Base-by-base conservation (phyloP, 2,113 vertebrate genomes). In the Jacana jacana region DNA sequence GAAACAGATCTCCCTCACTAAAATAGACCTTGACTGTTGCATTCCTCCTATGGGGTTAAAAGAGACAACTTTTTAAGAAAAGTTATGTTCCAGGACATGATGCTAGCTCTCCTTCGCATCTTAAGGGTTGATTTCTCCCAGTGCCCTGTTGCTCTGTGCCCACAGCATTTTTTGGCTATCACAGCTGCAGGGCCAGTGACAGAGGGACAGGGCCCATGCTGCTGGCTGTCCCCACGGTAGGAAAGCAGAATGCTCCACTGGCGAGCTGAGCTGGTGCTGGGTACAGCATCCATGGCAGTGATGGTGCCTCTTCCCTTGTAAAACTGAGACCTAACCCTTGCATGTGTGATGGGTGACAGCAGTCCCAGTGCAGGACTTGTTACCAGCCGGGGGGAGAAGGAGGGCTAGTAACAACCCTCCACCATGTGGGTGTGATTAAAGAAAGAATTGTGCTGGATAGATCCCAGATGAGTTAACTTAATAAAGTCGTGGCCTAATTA, bases 391-490 rank as follows among this genome's bases (percentile, higher is more conserved):
- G 5, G 73, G 49, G 31, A 86, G 84, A 52, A 82, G 84, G 61
- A 89, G 73, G 66, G 71, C 81, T 95, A 33, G 77, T 93, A 78
- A 87, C 93, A 89, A 10, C 81, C 37, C 75, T 85, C 63, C 8
- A 6, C 82, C 94, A 95, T 85, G 75, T 96, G 96, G 96, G 40
- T 95, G 52, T 65, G 87, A 95, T 96, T 96, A 96, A 55, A 60
- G 80, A 92, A 95, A 87, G 93, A 82, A 78, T 82, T 42, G 40
- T 72, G 84, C 87, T 93, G 89, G 89, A 95, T 95, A 93, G 91
- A 94, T 85, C 95, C 95, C 95, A 96, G 84, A 95, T 94, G 93
- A 96, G 93, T 94, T 95, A 95, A 95, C 73, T 95, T 94, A 49
- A 95, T 96, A 63, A 95, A 89, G 91, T 95, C 95, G 93, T 92